Base-by-base conservation (phyloP, 1,140 invertebrate genomes). In the Microplitis mediator region DNA sequence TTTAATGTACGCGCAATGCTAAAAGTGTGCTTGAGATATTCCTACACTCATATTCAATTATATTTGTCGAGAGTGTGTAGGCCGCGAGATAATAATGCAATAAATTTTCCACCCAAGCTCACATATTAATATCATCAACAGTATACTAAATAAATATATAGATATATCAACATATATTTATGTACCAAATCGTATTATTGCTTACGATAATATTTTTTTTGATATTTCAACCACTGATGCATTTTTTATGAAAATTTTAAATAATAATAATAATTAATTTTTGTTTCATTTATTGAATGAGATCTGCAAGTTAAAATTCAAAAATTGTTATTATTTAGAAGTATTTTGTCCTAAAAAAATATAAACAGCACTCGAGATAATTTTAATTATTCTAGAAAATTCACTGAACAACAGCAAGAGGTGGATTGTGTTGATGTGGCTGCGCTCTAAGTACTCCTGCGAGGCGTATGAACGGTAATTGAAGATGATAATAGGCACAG, bases 401-500 rank as follows among this genome's bases (percentile, higher is more conserved):
- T 81, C 79, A 87, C 75, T 87, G 83, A 61, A 84, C 82, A 50
- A 84, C 79, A 50, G 77, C 79, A 4, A 83, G 39, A 31, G 79
- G 78, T 69, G 78, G 86, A 64, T 80, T 82, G 45, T 87, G 84
- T 56, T 89, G 87, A 80, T 69, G 85, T 11, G 88, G 87, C 31
- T 86, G 84, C 35, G 86, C 77, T 9, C 83, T 80, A 31, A 91
- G 82, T 63, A 87, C 88, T 1, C 84, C 87, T 3, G 89, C 78
- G 9, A 93, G 83, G 35, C 90, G 89, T 69, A 87, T 86, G 45
- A 94, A 90, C 0, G 93, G 93, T 73, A 92, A 82, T 77, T 94
- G 92, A 69, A 94, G 90, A 79, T 94, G 93, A 84, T 94, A 95
- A 78, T 94, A 94, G 2, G 92, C 93, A 77, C 93, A 94, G 78